A percentile compares a stretch with the other conserved stretches of the same genome.
phyloP scores from a whole-genome alignment of 1,140 invertebrate species.

The Leptoteleia sp. region DNA sequence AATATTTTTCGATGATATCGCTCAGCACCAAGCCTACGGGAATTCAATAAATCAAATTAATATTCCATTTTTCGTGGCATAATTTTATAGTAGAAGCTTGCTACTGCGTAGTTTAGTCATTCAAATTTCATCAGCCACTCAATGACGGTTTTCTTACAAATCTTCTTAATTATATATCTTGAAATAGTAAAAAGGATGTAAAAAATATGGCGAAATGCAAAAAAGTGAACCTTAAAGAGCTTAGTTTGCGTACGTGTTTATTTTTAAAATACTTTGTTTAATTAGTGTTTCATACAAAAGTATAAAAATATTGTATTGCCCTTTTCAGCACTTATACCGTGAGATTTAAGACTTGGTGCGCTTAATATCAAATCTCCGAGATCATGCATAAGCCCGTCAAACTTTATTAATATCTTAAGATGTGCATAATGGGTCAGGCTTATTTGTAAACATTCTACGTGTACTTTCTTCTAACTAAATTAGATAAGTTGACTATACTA shows the following conservation, averaged over 20 bases:
- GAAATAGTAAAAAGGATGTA: conserved; percentile 5
- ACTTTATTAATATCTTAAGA: conserved; percentile 1
- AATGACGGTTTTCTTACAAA: conserved; percentile 55
- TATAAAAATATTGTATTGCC: conserved; percentile 2
- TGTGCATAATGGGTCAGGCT: conserved; percentile 4
- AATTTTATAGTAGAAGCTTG: conserved; percentile 12
- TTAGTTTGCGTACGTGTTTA: background rate
- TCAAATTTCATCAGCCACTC: conserved; percentile 32
- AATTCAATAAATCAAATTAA: conserved; percentile 16
- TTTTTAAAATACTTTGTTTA: background rate
- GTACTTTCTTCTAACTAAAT: conserved; percentile 2
- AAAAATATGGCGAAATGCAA: background rate
- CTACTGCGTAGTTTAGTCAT: conserved; percentile 20
- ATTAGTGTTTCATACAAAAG: background rate
- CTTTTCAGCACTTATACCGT: background rate
- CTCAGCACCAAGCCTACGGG: conserved; percentile 93
- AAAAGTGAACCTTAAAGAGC: conserved; percentile 1
- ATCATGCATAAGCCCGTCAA: conserved; percentile 15
- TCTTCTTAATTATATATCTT: conserved; percentile 11
- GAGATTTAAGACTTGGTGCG: background rate
- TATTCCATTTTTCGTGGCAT: too few relatives aligned
- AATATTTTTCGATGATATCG: conserved; percentile 98
- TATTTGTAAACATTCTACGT: background rate
- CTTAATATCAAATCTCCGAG: background rate
- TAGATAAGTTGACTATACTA: too few relatives aligned